A percentile compares a stretch with the other conserved stretches of the same genome.
Evolutionary conservation across 1,140 invertebrate species (phyloP).

Genomic region (Papilio helenus): DNA sequence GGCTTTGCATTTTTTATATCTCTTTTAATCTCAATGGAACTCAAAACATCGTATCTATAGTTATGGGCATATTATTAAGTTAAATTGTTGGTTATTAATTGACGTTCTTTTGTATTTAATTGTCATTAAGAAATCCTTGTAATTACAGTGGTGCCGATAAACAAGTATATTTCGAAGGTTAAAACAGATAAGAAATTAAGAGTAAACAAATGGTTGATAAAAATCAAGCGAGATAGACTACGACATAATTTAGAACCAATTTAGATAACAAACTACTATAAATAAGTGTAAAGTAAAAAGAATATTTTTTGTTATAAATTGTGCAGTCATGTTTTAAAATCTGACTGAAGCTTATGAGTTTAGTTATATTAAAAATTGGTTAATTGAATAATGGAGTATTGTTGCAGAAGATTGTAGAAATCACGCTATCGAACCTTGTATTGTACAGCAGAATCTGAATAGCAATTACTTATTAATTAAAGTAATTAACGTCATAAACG

Average conservation of each 20-base stretch:
- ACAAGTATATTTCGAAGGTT: background rate
- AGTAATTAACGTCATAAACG: background rate
- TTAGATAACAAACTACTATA: background rate
- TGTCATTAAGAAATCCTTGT: conserved; percentile 4
- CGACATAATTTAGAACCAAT: background rate
- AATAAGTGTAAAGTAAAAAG: background rate
- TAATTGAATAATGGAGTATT: background rate
- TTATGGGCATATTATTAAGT: background rate
- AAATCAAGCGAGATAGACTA: background rate
- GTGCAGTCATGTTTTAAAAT: too few species aligned
- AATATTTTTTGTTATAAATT: background rate
- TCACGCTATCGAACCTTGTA: background rate
- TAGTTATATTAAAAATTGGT: background rate
- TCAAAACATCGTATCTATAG: background rate
- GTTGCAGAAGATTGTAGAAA: background rate
- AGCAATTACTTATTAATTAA: background rate
- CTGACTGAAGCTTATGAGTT: too few species aligned
- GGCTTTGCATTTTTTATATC: background rate
- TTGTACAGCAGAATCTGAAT: background rate
- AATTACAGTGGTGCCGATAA: background rate
- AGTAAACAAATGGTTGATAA: conserved; percentile 8
- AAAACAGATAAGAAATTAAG: conserved; percentile 15
- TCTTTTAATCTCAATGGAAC: background rate
- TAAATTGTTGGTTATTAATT: background rate
- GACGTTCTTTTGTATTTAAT: background rate